phyloP scores from a whole-genome alignment of 2,113 vertebrate genomes.

The Lasiurus borealis region DNA sequence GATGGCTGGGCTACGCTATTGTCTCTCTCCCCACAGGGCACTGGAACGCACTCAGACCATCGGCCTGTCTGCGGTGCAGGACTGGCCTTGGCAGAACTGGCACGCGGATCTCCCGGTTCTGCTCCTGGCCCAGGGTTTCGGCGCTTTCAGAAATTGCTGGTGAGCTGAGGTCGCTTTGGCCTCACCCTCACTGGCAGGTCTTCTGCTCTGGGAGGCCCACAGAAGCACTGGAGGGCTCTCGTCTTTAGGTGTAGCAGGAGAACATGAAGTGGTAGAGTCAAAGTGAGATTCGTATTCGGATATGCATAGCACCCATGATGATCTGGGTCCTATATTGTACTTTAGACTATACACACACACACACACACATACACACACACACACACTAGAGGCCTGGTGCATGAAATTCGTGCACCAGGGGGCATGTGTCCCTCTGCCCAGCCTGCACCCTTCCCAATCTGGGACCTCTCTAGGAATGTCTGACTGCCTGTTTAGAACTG shows the following conservation, averaged over 20 bases:
- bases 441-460: too few relatives aligned
- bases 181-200: not conserved
- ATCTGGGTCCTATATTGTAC: not conserved
- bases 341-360: not conserved
- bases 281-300: too few relatives aligned
- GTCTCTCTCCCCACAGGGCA: not conserved
- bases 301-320: not conserved
- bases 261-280: not conserved
- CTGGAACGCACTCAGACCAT: not conserved
- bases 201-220: not conserved
- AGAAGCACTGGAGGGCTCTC: not conserved
- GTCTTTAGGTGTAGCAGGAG: not conserved
- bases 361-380: too few relatives aligned
- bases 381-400: too few relatives aligned
- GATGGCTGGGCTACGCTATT: constrained; percentile 25
- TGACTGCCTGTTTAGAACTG: too few relatives aligned
- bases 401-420: too few relatives aligned
- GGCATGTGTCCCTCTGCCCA: too few relatives aligned
- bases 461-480: too few relatives aligned
- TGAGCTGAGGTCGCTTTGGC: not conserved
- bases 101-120: not conserved
- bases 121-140: not conserved
- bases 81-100: not conserved
- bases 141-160: not conserved
- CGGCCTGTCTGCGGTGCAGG: not conserved